Evolutionary conservation across 64 coral and sea anemone genomes (phyloP).

Genomic region (Dendronephthya gigantea): DNA sequence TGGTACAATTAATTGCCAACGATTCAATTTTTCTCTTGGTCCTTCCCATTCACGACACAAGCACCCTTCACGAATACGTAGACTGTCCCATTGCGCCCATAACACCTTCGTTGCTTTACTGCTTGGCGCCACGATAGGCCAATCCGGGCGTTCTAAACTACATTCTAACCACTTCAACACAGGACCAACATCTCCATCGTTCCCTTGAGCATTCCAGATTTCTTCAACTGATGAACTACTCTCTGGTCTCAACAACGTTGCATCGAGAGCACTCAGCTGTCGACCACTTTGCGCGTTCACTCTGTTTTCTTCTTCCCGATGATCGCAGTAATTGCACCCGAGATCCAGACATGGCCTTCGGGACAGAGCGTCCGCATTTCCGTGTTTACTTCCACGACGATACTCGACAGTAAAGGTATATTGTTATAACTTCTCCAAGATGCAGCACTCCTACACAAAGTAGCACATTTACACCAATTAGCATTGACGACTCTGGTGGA

Average conservation of each 20-base stretch:
- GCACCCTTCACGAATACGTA: neutral
- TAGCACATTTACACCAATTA: too few relatives aligned
- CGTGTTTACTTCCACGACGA: neutral
- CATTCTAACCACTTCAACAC: neutral
- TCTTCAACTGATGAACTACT: neutral
- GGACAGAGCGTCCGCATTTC: neutral
- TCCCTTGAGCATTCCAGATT: neutral
- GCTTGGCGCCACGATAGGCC: neutral
- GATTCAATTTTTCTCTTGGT: neutral
- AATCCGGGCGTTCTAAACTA: neutral
- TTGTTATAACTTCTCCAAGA: neutral
- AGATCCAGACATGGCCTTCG: neutral
- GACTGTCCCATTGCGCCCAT: neutral
- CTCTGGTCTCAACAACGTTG: neutral
- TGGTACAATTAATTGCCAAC: neutral
- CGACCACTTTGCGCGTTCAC: neutral
- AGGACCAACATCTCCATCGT: neutral
- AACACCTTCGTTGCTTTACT: neutral
- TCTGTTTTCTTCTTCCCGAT: neutral
- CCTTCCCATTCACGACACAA: neutral
- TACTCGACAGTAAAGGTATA: neutral
- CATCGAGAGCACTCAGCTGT: neutral
- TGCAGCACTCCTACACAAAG: too few relatives aligned
- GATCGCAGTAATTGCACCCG: neutral
- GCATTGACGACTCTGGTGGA: too few relatives aligned